phyloP scores from a whole-genome alignment of 1,140 invertebrate genomes.

The Ceratina japonica region DNA sequence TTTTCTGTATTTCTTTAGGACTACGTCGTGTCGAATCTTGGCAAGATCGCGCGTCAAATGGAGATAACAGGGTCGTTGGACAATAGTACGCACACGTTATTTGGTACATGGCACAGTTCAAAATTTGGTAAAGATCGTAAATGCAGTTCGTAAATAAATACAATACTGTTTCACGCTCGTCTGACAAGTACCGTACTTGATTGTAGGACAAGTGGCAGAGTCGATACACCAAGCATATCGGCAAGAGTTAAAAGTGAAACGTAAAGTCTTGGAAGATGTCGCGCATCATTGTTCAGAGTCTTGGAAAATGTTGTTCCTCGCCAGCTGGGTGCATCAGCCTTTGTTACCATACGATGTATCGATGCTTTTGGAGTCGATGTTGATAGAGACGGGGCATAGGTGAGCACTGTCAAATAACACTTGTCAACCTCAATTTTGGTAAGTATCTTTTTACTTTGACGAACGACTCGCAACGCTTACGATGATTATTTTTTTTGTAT shows the following conservation, averaged over 20 bases:
- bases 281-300: slow-evolving; percentile 65
- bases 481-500: slow-evolving; percentile 38
- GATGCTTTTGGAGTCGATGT: slow-evolving; percentile 64
- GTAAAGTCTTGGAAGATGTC: slow-evolving; percentile 67
- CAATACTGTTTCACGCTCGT: neutral
- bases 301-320: slow-evolving; percentile 68
- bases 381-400: slow-evolving; percentile 69
- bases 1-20: slow-evolving; percentile 53
- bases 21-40: slow-evolving; percentile 61
- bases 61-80: slow-evolving; percentile 54
- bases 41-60: slow-evolving; percentile 57
- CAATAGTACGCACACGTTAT: slow-evolving; percentile 57
- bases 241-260: slow-evolving; percentile 62
- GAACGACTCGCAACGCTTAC: slow-evolving; percentile 20
- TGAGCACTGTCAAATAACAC: slow-evolving; percentile 43
- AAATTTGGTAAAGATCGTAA: slow-evolving; percentile 64
- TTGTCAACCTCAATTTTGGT: slow-evolving; percentile 32
- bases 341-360: slow-evolving; percentile 59
- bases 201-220: slow-evolving; percentile 59
- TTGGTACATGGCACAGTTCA: slow-evolving; percentile 64
- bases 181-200: neutral
- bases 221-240: slow-evolving; percentile 63
- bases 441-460: slow-evolving; percentile 29
- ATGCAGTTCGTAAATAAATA: neutral
- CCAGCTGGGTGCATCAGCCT: slow-evolving; percentile 70